Base-by-base conservation (phyloP, 2,113 vertebrate genomes). In the Laticauda colubrina region DNA sequence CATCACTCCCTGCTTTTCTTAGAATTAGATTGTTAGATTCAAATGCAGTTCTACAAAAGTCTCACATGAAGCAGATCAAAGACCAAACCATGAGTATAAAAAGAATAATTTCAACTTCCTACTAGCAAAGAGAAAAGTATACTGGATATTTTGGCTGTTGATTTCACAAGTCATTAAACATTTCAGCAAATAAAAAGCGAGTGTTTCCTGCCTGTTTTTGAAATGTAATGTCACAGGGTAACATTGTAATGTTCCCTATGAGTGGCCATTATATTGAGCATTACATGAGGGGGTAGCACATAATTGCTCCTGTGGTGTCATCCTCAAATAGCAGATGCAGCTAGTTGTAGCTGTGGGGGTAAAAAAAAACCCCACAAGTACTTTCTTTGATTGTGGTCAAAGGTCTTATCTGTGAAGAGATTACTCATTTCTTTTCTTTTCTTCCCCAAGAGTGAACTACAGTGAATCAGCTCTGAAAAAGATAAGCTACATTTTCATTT, bases 161-260 rank as follows among this genome's bases (percentile, higher is more conserved):
- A 93, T 96, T 97, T 97, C 96, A 96, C 95, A 97, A 96, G 95
- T 96, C 96, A 95, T 97, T 97, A 96, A 97, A 92, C 93, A 92
- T 95, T 95, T 94, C 88, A 96, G 94, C 94, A 96, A 96, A 95
- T 93, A 95, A 93, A 95, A 96, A 97, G 94, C 11, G 23, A 95
- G 94, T n/a, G 29, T 95, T 95, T 95, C 3, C 61, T 97, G 92
- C 10, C 87, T 24, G 15, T 91, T 95, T 94, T 95, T 94, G n/a
- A 92, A 96, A 95, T 89, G 81, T 92, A 89, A 93, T 94, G 55
- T 93, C 90, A 1, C 61, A 91, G 45, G 93, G 91, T 51, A 91
- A 94, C 0, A 12, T 61, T 91, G 88, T 90, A 94, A 94, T 69
- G 11, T 48, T 94, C 87, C 90, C 61, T 57, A 11, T 85, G 45